Evolutionary conservation across 2,888 invertebrate species (phyloP), one percentile per base, ranked within the genome.

Genomic region (Enoplolaimus lenunculus): DNA sequence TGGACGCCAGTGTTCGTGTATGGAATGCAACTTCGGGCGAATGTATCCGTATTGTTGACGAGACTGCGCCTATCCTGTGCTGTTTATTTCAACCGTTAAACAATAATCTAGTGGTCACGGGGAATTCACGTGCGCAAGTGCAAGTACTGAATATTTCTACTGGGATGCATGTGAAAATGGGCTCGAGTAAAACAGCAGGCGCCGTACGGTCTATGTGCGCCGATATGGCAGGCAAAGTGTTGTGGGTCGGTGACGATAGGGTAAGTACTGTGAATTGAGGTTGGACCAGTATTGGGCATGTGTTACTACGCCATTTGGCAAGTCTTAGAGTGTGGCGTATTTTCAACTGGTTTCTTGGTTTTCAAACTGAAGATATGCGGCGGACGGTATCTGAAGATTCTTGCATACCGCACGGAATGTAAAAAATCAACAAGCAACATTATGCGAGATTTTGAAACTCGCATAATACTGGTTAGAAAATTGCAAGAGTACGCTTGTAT

Each of bases 221-320:
- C 78, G 90, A 90, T 80, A 87, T 88, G 30, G 88, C 87, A 77
- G 89, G 89, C 3, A 85, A 87, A 75, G 86, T 89, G 78, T 85
- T 91, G 75, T 91, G 91, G 91, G 88, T 88, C 60, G 90, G 89
- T 68, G 90, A 89, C 81, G 88, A 89, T 77, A 87, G 86, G 83
- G 87, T 87, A 79, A 73, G 84, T n/a, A n/a, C n/a, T n/a, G n/a
- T n/a, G n/a, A n/a, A n/a, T n/a, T n/a, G n/a, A n/a, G n/a, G n/a
- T n/a, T n/a, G n/a, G n/a, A n/a, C n/a, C n/a, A n/a, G n/a, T n/a
- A n/a, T n/a, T n/a, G n/a, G n/a, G n/a, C n/a, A n/a, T n/a, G n/a
- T n/a, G n/a, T n/a, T n/a, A n/a, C n/a, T n/a, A n/a, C n/a, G n/a
- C n/a, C n/a, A n/a, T n/a, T n/a, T n/a, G n/a, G n/a, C n/a, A n/a